Conservation (phyloP, 2,113 vertebrate genomes). For the Brachionichthys hirsutus region DNA sequence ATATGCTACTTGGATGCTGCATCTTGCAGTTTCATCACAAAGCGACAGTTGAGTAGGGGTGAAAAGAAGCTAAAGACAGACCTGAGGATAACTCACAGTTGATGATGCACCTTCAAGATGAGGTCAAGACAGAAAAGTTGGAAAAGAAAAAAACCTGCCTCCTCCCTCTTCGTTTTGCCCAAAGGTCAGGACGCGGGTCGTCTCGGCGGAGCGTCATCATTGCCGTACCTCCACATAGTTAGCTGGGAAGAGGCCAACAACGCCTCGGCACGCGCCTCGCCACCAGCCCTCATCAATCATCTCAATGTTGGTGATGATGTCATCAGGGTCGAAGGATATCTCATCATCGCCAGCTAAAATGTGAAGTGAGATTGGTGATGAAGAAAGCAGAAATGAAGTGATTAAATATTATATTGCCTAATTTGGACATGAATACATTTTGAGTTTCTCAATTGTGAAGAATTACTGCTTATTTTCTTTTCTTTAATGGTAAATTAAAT, state of each 20-base stretch:
- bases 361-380: not conserved
- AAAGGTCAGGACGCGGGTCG: not conserved
- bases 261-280: conserved; percentile 89
- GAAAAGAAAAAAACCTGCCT: conserved; percentile 1
- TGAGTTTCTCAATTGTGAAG: too few relatives aligned
- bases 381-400: too few relatives aligned
- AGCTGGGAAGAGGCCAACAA: conserved; percentile 93
- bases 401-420: too few relatives aligned
- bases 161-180: conserved; percentile 6
- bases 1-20: too few relatives aligned
- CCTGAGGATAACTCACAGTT: not conserved
- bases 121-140: conserved; percentile 12
- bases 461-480: too few relatives aligned
- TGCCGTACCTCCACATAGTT: conserved; percentile 95
- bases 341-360: conserved; percentile 90
- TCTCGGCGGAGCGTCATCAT: conserved; percentile 59
- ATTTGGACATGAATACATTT: too few relatives aligned
- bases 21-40: too few relatives aligned
- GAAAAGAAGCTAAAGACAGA: conserved; percentile 3
- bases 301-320: conserved; percentile 98
- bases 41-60: not conserved
- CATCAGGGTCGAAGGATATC: conserved; percentile 97
- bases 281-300: conserved; percentile 99
- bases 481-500: too few relatives aligned
- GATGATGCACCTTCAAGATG: conserved; percentile 1